These are phyloP conservation scores for Lepidotrigona ventralis DNA, from an alignment of 1,140 invertebrate species.

Conservation along the genomic window DNA sequence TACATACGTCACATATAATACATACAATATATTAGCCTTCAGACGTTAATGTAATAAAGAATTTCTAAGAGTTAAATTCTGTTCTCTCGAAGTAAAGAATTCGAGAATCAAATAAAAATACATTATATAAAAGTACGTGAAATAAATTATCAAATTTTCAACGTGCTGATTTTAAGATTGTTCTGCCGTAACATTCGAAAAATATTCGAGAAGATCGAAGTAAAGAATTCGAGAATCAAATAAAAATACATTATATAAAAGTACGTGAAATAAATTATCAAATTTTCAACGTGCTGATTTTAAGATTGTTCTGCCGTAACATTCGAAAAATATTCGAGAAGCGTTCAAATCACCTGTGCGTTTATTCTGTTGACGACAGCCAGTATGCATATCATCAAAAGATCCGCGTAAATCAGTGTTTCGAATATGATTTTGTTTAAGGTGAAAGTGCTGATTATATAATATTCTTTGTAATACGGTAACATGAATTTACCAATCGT, in stretches of 20 bases:
- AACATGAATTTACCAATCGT: rapidly evolving
- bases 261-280: neutral
- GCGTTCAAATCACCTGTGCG: neutral
- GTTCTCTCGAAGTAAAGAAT: too few relatives aligned
- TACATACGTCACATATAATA: too few relatives aligned
- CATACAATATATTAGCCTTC: too few relatives aligned
- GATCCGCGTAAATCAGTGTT: neutral
- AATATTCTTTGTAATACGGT: neutral
- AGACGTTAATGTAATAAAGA: too few relatives aligned
- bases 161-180: neutral
- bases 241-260: neutral
- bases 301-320: neutral
- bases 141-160: neutral
- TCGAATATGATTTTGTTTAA: too few relatives aligned
- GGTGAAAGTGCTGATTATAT: neutral
- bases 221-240: neutral
- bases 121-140: neutral
- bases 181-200: neutral
- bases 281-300: neutral
- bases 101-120: neutral
- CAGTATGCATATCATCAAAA: neutral
- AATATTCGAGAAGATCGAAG: neutral
- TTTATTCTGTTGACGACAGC: neutral
- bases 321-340: neutral
- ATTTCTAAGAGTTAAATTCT: too few relatives aligned